phyloP scores from a whole-genome alignment of 2,113 vertebrate genomes.

The Crypturellus undulatus region DNA sequence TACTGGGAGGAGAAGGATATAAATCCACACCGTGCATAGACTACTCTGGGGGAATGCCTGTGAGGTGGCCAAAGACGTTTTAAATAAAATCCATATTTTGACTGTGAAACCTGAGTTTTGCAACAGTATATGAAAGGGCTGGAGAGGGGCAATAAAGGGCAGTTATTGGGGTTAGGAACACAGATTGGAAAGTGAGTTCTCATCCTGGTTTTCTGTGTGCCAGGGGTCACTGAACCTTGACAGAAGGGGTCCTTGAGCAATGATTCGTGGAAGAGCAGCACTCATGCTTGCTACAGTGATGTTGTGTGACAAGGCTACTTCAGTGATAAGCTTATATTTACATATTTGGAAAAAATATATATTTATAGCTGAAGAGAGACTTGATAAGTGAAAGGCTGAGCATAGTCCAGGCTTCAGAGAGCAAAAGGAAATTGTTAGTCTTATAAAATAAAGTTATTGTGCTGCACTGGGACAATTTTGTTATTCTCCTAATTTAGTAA shows the following conservation, averaged over 20 bases:
- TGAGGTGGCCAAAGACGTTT: background rate
- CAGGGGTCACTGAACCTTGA: background rate
- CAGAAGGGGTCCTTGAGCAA: background rate
- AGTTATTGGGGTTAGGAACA: background rate
- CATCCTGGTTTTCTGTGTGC: background rate
- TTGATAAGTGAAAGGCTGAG: background rate
- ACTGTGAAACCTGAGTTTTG: background rate
- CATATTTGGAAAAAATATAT: background rate
- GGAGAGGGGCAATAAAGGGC: background rate
- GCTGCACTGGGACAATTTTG: background rate
- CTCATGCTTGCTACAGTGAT: rapidly evolving
- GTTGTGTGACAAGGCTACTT: background rate
- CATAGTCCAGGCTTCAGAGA: background rate
- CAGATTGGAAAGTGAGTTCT: background rate
- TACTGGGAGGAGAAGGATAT: background rate
- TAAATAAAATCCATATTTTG: background rate
- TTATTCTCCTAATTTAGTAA: background rate
- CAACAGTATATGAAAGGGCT: background rate
- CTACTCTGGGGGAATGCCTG: background rate
- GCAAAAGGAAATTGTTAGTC: background rate
- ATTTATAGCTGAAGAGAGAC: background rate
- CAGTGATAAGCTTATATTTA: background rate
- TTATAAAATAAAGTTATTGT: rapidly evolving
- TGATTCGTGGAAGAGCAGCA: rapidly evolving
- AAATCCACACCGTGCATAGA: rapidly evolving